phyloP scores from a whole-genome alignment of 2,888 invertebrate genomes.

The Priocnemis perturbator region DNA sequence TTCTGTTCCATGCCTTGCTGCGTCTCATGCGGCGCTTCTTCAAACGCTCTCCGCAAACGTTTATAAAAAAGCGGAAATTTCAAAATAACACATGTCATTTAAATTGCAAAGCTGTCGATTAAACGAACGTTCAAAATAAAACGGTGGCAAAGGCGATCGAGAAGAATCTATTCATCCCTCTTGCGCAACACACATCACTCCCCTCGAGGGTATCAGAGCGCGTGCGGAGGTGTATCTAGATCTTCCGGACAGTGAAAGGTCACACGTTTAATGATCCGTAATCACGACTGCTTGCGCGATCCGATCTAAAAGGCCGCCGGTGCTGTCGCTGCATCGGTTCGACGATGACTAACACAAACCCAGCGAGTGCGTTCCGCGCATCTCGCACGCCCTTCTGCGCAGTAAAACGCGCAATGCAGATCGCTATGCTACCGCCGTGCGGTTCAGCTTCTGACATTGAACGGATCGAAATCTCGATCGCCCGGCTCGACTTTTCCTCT shows the following conservation, averaged over 20 bases:
- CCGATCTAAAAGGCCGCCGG: conserved; percentile 36
- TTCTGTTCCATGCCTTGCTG: too few relatives aligned
- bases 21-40: too few relatives aligned
- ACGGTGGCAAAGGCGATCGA: too few relatives aligned
- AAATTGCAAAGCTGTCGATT: too few relatives aligned
- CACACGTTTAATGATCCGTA: conserved; percentile 55
- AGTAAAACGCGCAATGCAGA: conserved; percentile 42
- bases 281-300: conserved; percentile 52
- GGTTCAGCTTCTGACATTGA: conserved; percentile 48
- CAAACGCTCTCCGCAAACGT: too few relatives aligned
- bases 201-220: conserved; percentile 15
- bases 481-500: background rate
- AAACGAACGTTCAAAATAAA: too few relatives aligned
- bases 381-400: conserved; percentile 39
- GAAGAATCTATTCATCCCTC: background rate
- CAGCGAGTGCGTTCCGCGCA: conserved; percentile 24
- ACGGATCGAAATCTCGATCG: conserved; percentile 48
- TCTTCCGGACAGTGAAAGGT: conserved; percentile 56
- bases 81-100: too few relatives aligned
- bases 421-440: background rate
- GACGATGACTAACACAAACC: conserved; percentile 39
- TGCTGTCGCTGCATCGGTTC: background rate
- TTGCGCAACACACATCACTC: background rate
- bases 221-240: conserved; percentile 53
- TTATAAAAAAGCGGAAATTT: too few relatives aligned